A percentile compares a stretch with the other conserved stretches of the same genome.
Evolutionary conservation across 23 tunicate species (phyloP).

Genomic region (Clavelina lepadiformis): DNA sequence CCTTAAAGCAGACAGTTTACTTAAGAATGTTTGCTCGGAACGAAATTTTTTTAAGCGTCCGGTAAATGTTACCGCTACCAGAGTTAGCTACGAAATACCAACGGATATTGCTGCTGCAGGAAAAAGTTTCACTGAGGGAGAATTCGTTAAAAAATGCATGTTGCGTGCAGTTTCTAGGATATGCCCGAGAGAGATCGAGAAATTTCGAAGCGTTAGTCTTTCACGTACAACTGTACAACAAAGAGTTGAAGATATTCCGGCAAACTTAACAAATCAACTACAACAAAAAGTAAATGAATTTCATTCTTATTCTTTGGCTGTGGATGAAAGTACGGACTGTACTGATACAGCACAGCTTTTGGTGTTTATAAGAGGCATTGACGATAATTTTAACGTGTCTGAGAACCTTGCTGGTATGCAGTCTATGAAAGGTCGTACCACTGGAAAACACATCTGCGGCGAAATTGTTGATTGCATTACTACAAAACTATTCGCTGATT

Average conservation of each 20-base stretch:
- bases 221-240: slow-evolving; percentile 34
- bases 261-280: slow-evolving; percentile 10
- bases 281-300: slow-evolving; percentile 6
- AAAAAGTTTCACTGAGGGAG: slow-evolving; percentile 25
- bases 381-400: slow-evolving; percentile 28
- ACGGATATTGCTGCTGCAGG: slow-evolving; percentile 30
- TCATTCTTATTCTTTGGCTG: slow-evolving; percentile 28
- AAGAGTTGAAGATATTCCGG: slow-evolving; percentile 35
- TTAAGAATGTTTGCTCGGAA: slow-evolving; percentile 2
- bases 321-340: slow-evolving; percentile 32
- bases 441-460: slow-evolving; percentile 45
- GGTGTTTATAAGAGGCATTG: slow-evolving; percentile 46
- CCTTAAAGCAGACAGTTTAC: slow-evolving; percentile 4
- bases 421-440: slow-evolving; percentile 44
- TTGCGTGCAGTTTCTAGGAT: slow-evolving; percentile 12
- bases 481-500: slow-evolving; percentile 33
- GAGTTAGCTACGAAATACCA: slow-evolving; percentile 4
- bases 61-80: slow-evolving; percentile 6
- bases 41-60: slow-evolving; percentile 6
- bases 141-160: slow-evolving; percentile 30
- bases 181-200: slow-evolving; percentile 15
- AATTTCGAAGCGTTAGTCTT: slow-evolving; percentile 20
- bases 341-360: slow-evolving; percentile 38
- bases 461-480: slow-evolving; percentile 33
- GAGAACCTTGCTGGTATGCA: slow-evolving; percentile 47